phyloP scores from a whole-genome alignment of 2,797 vertebrate species.

The Hypotaenidia philippensis region DNA sequence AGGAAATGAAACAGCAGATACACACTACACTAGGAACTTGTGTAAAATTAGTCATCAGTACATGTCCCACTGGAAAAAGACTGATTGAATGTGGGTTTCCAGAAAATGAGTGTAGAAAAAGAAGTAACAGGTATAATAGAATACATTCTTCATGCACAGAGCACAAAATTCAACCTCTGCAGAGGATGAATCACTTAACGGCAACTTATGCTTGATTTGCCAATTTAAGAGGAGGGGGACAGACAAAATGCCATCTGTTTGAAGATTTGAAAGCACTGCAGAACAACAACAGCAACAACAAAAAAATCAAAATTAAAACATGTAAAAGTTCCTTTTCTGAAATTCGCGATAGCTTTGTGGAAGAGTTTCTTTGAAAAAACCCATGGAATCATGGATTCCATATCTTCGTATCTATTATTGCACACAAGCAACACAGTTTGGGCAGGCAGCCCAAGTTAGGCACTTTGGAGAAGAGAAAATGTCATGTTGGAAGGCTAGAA shows the following conservation, averaged over 20 bases:
- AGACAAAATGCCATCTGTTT: neutral
- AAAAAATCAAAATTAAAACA: neutral
- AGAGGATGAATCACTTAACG: neutral
- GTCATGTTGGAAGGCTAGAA: neutral
- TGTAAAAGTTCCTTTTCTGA: neutral
- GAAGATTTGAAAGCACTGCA: neutral
- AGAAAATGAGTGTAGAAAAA: neutral
- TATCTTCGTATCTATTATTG: neutral
- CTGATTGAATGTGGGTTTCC: neutral
- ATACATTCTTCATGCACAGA: neutral
- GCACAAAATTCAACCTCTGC: neutral
- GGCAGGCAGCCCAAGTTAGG: neutral
- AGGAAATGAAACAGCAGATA: conserved; percentile 39
- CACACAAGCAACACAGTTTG: neutral
- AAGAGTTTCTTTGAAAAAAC: neutral
- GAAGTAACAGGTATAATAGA: neutral
- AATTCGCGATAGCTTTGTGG: neutral
- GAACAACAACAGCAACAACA: neutral
- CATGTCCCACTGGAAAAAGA: conserved; percentile 3
- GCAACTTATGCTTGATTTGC: neutral
- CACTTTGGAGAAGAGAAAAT: neutral
- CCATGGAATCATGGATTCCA: neutral
- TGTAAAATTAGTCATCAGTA: conserved; percentile 46
- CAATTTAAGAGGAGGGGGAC: neutral
- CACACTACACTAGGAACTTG: neutral